phyloP scores from a whole-genome alignment of 1,140 invertebrate species.

The Saccostrea cuccullata region DNA sequence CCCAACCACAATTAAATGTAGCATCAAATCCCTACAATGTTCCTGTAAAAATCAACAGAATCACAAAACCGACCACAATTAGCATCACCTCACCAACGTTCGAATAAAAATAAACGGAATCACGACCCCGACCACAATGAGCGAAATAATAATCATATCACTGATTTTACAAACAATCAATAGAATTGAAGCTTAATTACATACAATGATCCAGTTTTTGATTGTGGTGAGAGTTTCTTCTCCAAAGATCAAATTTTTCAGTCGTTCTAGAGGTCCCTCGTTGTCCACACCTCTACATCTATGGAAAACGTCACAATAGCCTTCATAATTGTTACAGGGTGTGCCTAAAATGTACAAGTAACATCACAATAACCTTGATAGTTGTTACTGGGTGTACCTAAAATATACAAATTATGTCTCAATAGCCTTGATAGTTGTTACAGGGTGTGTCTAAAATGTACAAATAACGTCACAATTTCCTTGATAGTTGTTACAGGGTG shows the following conservation, averaged over 20 bases:
- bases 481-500: too few species aligned
- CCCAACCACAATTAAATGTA: too few species aligned
- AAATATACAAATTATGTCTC: conserved; percentile 66
- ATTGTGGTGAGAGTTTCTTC: conserved; percentile 86
- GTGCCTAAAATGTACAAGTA: conserved; percentile 85
- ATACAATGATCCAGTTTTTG: conserved; percentile 76
- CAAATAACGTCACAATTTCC: too few species aligned
- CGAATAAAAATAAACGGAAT: conserved; percentile 31
- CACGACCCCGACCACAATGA: background rate
- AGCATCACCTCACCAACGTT: background rate
- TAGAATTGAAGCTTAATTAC: too few species aligned
- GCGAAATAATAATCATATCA: background rate
- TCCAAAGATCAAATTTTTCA: conserved; percentile 98
- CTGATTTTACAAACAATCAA: too few species aligned
- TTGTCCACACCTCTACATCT: conserved; percentile 98
- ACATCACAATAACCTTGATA: conserved; percentile 70
- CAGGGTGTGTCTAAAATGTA: background rate
- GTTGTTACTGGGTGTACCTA: conserved; percentile 95
- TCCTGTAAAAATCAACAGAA: conserved; percentile 82
- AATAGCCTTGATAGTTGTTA: conserved; percentile 70
- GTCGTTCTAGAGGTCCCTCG: conserved; percentile 96
- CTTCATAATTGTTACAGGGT: conserved; percentile 96
- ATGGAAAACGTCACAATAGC: conserved; percentile 98
- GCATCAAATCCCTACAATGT: conserved; percentile 77
- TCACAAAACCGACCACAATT: background rate